Conservation (phyloP, 2,797 vertebrate genomes). For the Cryptoblepharus egeriae region DNA sequence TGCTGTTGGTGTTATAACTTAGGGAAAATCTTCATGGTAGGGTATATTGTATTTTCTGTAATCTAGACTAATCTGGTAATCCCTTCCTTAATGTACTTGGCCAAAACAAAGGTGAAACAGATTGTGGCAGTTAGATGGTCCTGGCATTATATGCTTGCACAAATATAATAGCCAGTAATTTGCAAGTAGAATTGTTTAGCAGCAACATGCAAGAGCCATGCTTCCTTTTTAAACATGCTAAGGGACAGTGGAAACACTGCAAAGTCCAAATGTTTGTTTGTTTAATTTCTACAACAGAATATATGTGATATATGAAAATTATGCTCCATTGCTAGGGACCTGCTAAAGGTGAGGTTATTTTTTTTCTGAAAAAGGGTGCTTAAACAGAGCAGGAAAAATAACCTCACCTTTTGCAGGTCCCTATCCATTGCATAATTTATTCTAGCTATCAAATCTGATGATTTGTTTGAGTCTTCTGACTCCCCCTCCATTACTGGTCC, state of each 20-base stretch:
- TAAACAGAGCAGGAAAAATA: too few species aligned
- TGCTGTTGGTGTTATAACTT: too few species aligned
- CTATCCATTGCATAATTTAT: not conserved
- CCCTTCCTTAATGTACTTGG: not conserved
- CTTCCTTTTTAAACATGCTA: not conserved
- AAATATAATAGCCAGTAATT: not conserved
- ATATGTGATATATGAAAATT: not conserved
- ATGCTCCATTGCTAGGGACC: too few species aligned
- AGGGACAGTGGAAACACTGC: too few species aligned
- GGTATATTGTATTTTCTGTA: too few species aligned
- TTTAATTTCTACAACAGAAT: not conserved
- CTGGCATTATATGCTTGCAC: not conserved
- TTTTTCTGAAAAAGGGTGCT: too few species aligned
- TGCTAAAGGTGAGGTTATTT: too few species aligned
- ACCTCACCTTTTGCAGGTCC: too few species aligned
- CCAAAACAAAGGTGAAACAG: not conserved
- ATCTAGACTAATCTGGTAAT: too few species aligned
- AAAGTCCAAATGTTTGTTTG: not conserved
- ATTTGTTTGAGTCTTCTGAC: not conserved
- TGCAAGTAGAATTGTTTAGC: not conserved
- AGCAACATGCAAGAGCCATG: too few species aligned
- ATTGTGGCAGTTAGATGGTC: not conserved
- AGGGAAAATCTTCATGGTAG: not conserved
- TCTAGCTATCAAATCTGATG: not conserved
- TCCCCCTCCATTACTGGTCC: not conserved